These are phyloP conservation scores for Calcarius lapponicus DNA, from an alignment of 2,797 vertebrate genomes.

Conservation along the genomic window DNA sequence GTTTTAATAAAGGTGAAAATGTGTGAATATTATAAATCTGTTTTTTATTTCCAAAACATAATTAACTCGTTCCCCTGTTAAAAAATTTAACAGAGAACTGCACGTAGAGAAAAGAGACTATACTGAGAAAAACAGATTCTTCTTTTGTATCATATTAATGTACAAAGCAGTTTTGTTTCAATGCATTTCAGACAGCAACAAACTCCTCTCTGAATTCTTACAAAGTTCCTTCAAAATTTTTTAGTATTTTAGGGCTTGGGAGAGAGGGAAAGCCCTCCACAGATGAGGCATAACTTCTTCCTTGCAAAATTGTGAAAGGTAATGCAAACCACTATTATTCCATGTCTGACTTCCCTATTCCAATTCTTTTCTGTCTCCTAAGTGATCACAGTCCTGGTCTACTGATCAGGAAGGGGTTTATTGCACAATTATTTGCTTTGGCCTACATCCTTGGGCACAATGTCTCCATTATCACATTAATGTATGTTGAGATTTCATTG, in stretches of 20 bases:
- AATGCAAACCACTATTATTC: background rate
- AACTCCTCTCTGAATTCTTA: background rate
- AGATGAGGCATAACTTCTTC: background rate
- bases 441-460: background rate
- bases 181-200: background rate
- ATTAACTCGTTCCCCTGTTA: conserved; percentile 6
- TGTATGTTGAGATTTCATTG: background rate
- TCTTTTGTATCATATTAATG: background rate
- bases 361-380: background rate
- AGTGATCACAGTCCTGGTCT: background rate
- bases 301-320: background rate
- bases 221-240: background rate
- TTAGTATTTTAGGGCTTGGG: background rate
- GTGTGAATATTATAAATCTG: conserved; percentile 1
- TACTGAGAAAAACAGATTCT: background rate
- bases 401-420: background rate
- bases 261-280: rapidly evolving
- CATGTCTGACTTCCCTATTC: background rate
- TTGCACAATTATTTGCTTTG: background rate
- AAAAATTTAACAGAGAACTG: background rate
- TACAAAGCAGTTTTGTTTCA: background rate
- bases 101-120: background rate
- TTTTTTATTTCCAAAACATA: conserved; percentile 42
- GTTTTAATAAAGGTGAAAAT: conserved; percentile 36
- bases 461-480: background rate